Evolutionary conservation across 2,888 invertebrate genomes (phyloP).

Genomic region (Slavum lentiscoides): DNA sequence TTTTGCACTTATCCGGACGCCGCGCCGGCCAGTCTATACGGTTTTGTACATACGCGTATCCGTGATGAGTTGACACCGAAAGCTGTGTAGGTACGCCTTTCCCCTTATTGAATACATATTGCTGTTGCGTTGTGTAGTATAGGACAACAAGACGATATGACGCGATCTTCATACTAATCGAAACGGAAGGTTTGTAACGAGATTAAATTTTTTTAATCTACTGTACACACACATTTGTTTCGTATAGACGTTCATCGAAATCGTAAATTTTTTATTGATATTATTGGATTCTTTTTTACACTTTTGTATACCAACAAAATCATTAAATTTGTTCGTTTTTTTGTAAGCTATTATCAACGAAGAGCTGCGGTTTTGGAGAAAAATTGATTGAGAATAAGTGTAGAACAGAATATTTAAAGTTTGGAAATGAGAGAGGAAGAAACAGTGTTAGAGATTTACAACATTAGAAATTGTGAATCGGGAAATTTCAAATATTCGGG

Average conservation of each 20-base stretch:
- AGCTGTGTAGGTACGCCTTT: constrained; percentile 36
- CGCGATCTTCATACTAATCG: constrained; percentile 9
- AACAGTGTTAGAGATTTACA: too few species aligned
- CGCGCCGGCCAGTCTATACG: constrained; percentile 4
- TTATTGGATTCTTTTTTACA: too few species aligned
- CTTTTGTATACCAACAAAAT: too few species aligned
- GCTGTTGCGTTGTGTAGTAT: constrained; percentile 12
- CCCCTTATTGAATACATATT: constrained; percentile 18
- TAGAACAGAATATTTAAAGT: too few species aligned
- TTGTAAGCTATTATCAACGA: too few species aligned
- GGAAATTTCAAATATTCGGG: too few species aligned
- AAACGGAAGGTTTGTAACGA: constrained; percentile 12
- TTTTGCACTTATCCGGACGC: constrained; percentile 49
- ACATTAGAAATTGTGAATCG: too few species aligned
- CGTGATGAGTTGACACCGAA: constrained; percentile 36
- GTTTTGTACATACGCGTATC: constrained; percentile 16
- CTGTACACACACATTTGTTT: neutral
- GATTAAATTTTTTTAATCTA: constrained; percentile 9
- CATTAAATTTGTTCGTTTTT: too few species aligned
- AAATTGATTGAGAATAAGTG: too few species aligned
- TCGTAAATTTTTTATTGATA: neutral
- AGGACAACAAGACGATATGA: constrained; percentile 27
- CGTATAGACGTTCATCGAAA: neutral
- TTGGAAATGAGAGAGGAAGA: too few species aligned
- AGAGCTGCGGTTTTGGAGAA: too few species aligned